Evolutionary conservation across 1,140 invertebrate genomes (phyloP).

Genomic region (Dendrolimus kikuchii): DNA sequence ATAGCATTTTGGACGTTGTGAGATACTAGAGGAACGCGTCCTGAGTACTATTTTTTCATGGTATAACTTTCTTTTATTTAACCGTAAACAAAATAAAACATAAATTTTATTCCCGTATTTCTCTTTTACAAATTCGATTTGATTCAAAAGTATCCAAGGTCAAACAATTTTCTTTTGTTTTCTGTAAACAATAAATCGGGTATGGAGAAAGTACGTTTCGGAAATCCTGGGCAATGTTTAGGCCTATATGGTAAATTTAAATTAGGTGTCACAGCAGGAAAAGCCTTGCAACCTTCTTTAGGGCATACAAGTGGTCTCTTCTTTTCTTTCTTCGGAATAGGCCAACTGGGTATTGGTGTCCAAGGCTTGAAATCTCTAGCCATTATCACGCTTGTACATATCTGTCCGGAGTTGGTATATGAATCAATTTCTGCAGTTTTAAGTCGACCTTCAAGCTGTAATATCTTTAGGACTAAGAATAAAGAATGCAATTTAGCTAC

Average conservation of each 20-base stretch:
- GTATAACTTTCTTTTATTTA: too few species aligned
- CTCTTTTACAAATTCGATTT: too few species aligned
- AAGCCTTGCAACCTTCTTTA: constrained; percentile 32
- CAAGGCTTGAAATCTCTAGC: constrained; percentile 39
- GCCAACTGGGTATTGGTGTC: constrained; percentile 48
- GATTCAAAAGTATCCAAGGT: too few species aligned
- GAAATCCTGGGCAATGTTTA: constrained; percentile 20
- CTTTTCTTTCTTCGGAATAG: constrained; percentile 21
- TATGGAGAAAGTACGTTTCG: constrained; percentile 8
- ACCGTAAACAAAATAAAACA: too few species aligned
- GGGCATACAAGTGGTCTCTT: constrained; percentile 27
- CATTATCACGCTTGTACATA: background rate
- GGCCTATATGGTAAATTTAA: constrained; percentile 13
- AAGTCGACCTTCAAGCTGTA: too few species aligned
- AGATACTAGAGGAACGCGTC: too few species aligned
- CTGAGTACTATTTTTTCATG: too few species aligned
- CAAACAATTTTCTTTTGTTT: too few species aligned
- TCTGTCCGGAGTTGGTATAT: background rate
- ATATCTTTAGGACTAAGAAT: too few species aligned
- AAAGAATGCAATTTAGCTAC: background rate
- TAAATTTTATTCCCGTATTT: too few species aligned
- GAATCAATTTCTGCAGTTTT: constrained; percentile 4
- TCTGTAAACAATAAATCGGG: constrained; percentile 3
- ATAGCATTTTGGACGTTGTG: too few species aligned
- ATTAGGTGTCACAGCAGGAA: constrained; percentile 11